Conservation (phyloP, 1,140 invertebrate species). For the Leucophenga varia region DNA sequence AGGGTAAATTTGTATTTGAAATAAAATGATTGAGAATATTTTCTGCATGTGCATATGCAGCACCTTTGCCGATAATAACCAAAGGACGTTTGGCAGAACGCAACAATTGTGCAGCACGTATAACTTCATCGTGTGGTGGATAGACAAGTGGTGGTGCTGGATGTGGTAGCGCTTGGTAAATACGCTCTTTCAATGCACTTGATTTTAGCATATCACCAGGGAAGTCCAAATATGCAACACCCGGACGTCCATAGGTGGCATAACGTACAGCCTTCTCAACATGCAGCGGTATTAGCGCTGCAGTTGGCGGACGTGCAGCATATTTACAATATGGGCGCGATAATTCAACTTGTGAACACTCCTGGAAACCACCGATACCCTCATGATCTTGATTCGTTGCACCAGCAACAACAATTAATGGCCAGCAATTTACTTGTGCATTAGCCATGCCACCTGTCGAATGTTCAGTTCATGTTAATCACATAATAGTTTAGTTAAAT, state of each 20-base stretch:
- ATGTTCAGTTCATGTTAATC: neutral
- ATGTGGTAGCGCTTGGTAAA: conserved; percentile 52
- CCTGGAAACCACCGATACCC: conserved; percentile 93
- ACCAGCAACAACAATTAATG: conserved; percentile 87
- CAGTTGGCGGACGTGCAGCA: conserved; percentile 78
- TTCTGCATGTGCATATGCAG: conserved; percentile 82
- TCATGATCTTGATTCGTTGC: conserved; percentile 89
- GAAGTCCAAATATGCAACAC: conserved; percentile 86
- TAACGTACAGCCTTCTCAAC: conserved; percentile 90
- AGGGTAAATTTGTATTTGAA: conserved; percentile 73
- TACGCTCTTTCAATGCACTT: conserved; percentile 37
- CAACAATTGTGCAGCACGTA: conserved; percentile 70
- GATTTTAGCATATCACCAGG: conserved; percentile 77
- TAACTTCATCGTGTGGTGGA: conserved; percentile 68
- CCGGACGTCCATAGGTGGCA: conserved; percentile 84
- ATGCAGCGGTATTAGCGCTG: conserved; percentile 81
- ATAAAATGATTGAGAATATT: conserved; percentile 70
- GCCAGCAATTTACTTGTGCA: conserved; percentile 95
- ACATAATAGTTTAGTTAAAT: neutral
- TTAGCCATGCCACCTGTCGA: conserved; percentile 87
- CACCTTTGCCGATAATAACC: conserved; percentile 92
- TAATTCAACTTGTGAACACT: conserved; percentile 88
- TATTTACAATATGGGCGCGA: conserved; percentile 88
- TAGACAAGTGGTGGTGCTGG: conserved; percentile 67
- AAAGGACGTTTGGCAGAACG: conserved; percentile 75